These are phyloP conservation scores for Mythimna loreyi DNA, from an alignment of 2,888 invertebrate genomes.

Conservation along the genomic window DNA sequence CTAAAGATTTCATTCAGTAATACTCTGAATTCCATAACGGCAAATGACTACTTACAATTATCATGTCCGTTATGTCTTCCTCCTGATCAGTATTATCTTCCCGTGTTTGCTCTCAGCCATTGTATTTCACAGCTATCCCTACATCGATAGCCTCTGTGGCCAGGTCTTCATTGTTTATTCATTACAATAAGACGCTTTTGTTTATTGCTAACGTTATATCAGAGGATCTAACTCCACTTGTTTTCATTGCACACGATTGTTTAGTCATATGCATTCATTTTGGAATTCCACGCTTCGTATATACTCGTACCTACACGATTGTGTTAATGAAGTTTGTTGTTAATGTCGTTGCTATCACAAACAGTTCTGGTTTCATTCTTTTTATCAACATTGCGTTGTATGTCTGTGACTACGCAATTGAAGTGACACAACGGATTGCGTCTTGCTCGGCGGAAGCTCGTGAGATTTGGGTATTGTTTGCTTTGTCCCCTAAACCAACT, in stretches of 20 bases:
- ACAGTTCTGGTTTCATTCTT: constrained; percentile 51
- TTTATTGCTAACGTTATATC: constrained; percentile 64
- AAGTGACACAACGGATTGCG: constrained; percentile 64
- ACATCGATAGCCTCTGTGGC: constrained; percentile 72
- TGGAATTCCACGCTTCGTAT: constrained; percentile 45
- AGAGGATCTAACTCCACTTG: constrained; percentile 63
- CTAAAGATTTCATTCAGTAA: constrained; percentile 16
- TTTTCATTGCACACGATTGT: constrained; percentile 51
- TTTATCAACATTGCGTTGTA: constrained; percentile 41
- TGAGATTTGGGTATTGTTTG: constrained; percentile 73
- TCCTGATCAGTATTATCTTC: constrained; percentile 33
- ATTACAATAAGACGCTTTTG: constrained; percentile 69
- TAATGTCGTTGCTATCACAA: constrained; percentile 38
- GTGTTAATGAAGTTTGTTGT: constrained; percentile 41
- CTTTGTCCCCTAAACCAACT: constrained; percentile 67
- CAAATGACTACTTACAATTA: constrained; percentile 36
- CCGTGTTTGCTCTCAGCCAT: constrained; percentile 44
- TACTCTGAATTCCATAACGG: constrained; percentile 13
- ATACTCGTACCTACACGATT: constrained; percentile 38
- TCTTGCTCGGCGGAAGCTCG: constrained; percentile 67
- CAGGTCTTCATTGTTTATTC: constrained; percentile 77
- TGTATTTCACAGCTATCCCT: constrained; percentile 60
- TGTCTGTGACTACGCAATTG: constrained; percentile 53
- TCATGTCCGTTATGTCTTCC: constrained; percentile 26
- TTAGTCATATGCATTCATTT: constrained; percentile 50